Conservation (phyloP, 1,140 invertebrate genomes). For the Hesperophylax magnus region DNA sequence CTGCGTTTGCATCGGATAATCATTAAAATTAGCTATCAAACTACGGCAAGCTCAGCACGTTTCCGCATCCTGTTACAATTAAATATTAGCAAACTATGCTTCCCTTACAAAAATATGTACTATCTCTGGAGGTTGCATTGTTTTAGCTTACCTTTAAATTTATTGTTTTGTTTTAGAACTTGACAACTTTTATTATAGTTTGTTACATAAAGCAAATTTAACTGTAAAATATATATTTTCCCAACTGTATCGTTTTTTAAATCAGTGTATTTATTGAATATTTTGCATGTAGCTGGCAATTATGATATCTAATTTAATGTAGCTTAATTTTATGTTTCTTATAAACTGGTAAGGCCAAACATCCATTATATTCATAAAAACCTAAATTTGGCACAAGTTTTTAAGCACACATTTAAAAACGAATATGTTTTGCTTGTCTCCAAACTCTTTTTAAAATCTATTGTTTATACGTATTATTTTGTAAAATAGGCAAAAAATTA, state of each 20-base stretch:
- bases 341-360: conserved; percentile 18
- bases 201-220: too few species aligned
- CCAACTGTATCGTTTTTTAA: not conserved
- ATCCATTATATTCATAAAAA: conserved; percentile 1
- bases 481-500: conserved; percentile 37
- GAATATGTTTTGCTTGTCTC: conserved; percentile 19
- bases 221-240: too few species aligned
- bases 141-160: too few species aligned
- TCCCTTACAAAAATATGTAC: too few species aligned
- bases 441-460: conserved; percentile 17
- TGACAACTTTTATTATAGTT: too few species aligned
- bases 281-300: conserved; percentile 1
- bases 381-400: conserved; percentile 5
- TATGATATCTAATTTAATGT: conserved; percentile 11
- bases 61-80: too few species aligned
- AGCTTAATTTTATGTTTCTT: conserved; percentile 32
- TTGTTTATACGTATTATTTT: conserved; percentile 21
- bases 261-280: conserved; percentile 5
- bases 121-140: too few species aligned
- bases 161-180: too few species aligned
- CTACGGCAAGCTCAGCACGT: too few species aligned
- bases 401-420: conserved; percentile 10
- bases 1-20: too few species aligned
- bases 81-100: too few species aligned
- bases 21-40: too few species aligned